These are phyloP conservation scores for Drosophila kikkawai DNA, from an alignment of 1,140 invertebrate genomes.

Conservation along the genomic window DNA sequence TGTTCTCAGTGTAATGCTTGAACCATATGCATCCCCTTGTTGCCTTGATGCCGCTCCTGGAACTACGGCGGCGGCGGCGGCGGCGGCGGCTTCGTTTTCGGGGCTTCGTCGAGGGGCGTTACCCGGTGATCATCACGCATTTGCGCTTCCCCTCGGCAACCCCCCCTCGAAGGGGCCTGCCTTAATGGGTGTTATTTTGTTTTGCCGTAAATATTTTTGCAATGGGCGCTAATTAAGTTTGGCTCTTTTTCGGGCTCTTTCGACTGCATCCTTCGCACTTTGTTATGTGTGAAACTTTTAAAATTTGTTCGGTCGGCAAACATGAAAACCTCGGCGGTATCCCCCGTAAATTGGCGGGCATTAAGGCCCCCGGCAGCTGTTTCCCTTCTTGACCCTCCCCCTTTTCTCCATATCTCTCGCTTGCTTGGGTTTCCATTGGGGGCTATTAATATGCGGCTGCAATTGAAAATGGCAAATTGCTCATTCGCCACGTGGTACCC, in stretches of 20 bases:
- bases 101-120: slow-evolving; percentile 77
- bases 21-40: slow-evolving; percentile 13
- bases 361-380: slow-evolving; percentile 46
- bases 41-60: slow-evolving; percentile 9
- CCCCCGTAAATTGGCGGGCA: slow-evolving; percentile 71
- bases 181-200: slow-evolving; percentile 84
- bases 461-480: slow-evolving; percentile 40
- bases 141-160: slow-evolving; percentile 61
- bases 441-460: slow-evolving; percentile 27
- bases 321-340: slow-evolving; percentile 67
- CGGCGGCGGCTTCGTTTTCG: slow-evolving; percentile 36
- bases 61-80: neutral
- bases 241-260: slow-evolving; percentile 55
- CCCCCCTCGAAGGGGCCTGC: slow-evolving; percentile 18
- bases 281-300: slow-evolving; percentile 83
- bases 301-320: slow-evolving; percentile 74
- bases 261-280: slow-evolving; percentile 78
- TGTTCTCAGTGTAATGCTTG: slow-evolving; percentile 11
- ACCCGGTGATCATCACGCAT: slow-evolving; percentile 84
- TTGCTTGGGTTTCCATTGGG: neutral
- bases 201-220: slow-evolving; percentile 83
- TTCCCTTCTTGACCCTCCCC: neutral
- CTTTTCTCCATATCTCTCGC: neutral
- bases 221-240: slow-evolving; percentile 84
- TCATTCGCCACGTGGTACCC: slow-evolving; percentile 36